Percentiles rank a stretch among this genome's conserved stretches.
phyloP scores from a whole-genome alignment of 2,113 vertebrate genomes.

The Sigmodon hispidus region DNA sequence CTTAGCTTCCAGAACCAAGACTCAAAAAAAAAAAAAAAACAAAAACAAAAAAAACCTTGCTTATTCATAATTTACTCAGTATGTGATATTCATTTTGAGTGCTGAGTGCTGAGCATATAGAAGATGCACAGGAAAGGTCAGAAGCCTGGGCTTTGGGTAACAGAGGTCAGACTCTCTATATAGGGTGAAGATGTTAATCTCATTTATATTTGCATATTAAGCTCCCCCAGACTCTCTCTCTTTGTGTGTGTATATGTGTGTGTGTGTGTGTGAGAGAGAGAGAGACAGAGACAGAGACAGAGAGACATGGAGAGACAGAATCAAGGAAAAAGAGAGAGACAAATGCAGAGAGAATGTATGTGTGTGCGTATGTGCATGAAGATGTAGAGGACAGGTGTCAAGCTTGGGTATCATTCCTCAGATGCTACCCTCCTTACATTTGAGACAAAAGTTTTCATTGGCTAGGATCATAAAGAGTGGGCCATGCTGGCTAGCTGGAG shows the following conservation, averaged over 20 bases:
- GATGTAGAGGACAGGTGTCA: neutral
- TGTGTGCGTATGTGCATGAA: neutral
- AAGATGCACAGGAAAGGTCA: neutral
- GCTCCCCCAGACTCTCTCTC: neutral
- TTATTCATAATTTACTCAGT: neutral
- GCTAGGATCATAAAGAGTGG: neutral
- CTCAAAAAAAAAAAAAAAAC: no score
- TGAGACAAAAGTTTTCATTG: neutral
- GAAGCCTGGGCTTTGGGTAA: neutral
- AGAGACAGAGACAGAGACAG: neutral
- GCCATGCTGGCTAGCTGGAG: no score
- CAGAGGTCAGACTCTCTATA: neutral
- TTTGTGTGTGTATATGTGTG: neutral
- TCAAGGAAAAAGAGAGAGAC: neutral
- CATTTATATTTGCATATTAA: neutral
- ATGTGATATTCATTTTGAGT: neutral
- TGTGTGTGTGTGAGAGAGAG: neutral
- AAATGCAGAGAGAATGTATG: neutral
- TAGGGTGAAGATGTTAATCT: neutral
- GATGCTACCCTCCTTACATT: neutral
- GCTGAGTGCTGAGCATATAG: neutral
- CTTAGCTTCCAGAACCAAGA: neutral
- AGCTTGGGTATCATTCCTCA: neutral
- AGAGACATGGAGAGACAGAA: neutral
- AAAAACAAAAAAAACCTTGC: neutral